Conservation (phyloP, 1,140 invertebrate species). For the Papilio aristodemus region DNA sequence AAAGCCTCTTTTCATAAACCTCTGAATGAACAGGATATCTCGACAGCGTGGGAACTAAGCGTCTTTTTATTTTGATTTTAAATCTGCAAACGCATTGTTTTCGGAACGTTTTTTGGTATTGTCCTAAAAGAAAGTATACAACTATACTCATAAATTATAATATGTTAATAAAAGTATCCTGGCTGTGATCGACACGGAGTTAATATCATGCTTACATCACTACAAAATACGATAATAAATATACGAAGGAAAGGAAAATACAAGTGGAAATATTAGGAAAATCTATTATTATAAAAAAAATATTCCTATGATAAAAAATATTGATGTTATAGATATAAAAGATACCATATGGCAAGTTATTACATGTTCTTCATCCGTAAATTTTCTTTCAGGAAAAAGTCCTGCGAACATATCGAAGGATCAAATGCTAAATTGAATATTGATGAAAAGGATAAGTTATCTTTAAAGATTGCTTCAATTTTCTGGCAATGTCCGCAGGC, state of each 20-base stretch:
- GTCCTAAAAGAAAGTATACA: not conserved
- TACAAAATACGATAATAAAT: too few relatives aligned
- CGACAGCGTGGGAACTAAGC: constrained; percentile 26
- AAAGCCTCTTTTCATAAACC: constrained; percentile 31
- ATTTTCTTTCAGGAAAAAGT: constrained; percentile 14
- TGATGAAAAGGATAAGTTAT: constrained; percentile 22
- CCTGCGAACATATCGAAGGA: constrained; percentile 14
- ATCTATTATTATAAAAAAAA: not conserved
- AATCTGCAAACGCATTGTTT: constrained; percentile 14
- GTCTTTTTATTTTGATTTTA: constrained; percentile 15
- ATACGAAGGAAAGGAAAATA: too few relatives aligned
- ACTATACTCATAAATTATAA: too few relatives aligned
- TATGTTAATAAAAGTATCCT: not conserved
- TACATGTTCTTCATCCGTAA: constrained; percentile 18
- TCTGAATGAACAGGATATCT: constrained; percentile 25
- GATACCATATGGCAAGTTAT: not conserved
- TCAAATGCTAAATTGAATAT: constrained; percentile 24
- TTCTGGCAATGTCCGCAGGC: constrained; percentile 10
- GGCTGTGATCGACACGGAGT: too few relatives aligned
- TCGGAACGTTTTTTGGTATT: not conserved
- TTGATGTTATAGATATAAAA: not conserved
- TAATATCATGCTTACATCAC: too few relatives aligned
- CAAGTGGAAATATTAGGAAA: not conserved
- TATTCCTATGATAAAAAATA: not conserved
- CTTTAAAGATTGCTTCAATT: constrained; percentile 22